Evolutionary conservation across 2,888 invertebrate species (phyloP).

Genomic region (Tetanocera ferruginea): DNA sequence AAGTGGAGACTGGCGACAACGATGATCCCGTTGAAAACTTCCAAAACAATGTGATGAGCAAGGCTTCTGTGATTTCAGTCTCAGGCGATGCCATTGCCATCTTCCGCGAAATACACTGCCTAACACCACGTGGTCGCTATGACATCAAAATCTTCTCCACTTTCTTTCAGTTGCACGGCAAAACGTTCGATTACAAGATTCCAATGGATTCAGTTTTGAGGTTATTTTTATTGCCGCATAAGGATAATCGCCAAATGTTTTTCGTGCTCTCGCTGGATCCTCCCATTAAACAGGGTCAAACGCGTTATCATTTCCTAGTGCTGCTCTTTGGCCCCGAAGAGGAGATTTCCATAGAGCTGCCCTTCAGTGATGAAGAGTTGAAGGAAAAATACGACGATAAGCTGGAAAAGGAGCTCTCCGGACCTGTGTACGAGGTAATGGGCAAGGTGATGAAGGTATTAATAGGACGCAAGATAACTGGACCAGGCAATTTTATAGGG

Average conservation of each 20-base stretch:
- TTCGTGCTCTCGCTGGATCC: constrained; percentile 98
- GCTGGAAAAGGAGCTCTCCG: constrained; percentile 88
- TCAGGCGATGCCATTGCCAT: constrained; percentile 98
- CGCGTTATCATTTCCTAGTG: constrained; percentile 96
- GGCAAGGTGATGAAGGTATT: constrained; percentile 97
- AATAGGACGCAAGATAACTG: constrained; percentile 93
- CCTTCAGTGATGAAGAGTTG: constrained; percentile 91
- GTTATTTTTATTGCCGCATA: constrained; percentile 94
- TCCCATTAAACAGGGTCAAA: constrained; percentile 99
- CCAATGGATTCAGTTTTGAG: constrained; percentile 97
- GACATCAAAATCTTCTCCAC: constrained; percentile 92
- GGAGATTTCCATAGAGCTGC: constrained; percentile 90
- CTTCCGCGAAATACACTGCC: constrained; percentile 96
- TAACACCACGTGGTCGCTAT: constrained; percentile 94
- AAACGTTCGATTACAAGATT: constrained; percentile 99
- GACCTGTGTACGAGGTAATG: constrained; percentile 95
- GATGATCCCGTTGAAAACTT: constrained; percentile 98
- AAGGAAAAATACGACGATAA: constrained; percentile 95
- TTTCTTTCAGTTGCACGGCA: constrained; percentile 94
- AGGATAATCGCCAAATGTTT: constrained; percentile 97
- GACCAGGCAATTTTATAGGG: constrained; percentile 92
- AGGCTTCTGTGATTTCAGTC: constrained; percentile 97
- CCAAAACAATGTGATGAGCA: constrained; percentile 95
- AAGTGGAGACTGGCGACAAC: constrained; percentile 86
- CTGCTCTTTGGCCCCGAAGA: constrained; percentile 95